Evolutionary conservation across 2,797 vertebrate genomes (phyloP).

Genomic region (Sebastiscus tertius): DNA sequence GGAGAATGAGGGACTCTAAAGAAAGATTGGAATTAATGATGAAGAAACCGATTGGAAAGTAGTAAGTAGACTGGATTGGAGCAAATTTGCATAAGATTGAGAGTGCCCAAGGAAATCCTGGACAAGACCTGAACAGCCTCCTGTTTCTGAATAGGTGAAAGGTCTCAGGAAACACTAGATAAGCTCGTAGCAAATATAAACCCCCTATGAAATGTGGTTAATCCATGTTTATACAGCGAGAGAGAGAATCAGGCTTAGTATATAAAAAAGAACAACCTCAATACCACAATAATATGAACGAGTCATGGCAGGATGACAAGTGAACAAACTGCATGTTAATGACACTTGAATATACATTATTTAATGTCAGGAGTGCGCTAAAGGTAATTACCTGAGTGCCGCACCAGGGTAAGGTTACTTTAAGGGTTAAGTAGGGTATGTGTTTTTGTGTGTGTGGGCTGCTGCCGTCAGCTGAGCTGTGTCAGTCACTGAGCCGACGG

Average conservation of each 20-base stretch:
- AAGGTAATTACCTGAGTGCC: conserved; percentile 54
- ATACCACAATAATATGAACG: neutral
- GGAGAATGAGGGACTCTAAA: neutral
- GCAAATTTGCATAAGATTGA: neutral
- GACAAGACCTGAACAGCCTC: neutral
- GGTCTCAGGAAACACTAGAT: conserved; percentile 24
- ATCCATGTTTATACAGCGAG: conserved; percentile 20
- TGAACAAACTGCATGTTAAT: neutral
- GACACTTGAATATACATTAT: conserved; percentile 33
- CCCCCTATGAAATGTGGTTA: conserved; percentile 48
- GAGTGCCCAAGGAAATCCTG: neutral
- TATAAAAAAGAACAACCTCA: neutral
- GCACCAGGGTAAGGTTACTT: conserved; percentile 38
- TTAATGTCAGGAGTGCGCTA: conserved; percentile 14
- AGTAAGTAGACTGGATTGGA: neutral
- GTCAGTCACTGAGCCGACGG: conserved; percentile 55
- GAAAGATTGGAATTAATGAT: neutral
- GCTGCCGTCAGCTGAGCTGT: conserved; percentile 40
- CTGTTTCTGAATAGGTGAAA: conserved; percentile 26
- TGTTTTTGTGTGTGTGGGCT: conserved; percentile 26
- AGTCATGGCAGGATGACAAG: neutral
- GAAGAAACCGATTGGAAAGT: neutral
- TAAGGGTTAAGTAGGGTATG: conserved; percentile 29
- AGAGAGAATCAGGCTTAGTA: neutral
- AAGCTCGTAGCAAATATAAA: conserved; percentile 35